These are phyloP conservation scores for Buathra laborator DNA, from an alignment of 2,888 invertebrate species.

Conservation along the genomic window DNA sequence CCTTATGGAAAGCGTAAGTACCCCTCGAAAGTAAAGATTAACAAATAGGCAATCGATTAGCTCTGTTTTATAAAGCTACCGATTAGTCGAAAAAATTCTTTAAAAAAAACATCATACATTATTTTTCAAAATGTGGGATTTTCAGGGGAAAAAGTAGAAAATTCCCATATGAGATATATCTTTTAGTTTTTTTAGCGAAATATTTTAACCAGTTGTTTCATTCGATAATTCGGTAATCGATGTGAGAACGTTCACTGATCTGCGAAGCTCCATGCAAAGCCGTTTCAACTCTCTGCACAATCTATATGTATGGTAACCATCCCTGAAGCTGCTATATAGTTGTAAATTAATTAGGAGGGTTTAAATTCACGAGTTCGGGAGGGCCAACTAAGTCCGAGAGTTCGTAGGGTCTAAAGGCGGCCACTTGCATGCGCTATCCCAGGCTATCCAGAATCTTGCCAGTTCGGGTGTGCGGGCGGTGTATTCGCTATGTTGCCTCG, in stretches of 20 bases:
- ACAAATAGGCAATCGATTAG: too few species aligned
- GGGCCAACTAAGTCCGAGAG: slow-evolving; percentile 48
- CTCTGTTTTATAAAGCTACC: too few species aligned
- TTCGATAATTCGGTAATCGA: slow-evolving; percentile 54
- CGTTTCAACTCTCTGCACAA: slow-evolving; percentile 6
- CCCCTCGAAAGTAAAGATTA: too few species aligned
- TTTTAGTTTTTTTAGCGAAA: not conserved
- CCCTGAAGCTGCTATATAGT: slow-evolving; percentile 62
- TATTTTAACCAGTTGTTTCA: not conserved
- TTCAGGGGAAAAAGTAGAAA: too few species aligned
- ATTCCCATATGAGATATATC: too few species aligned
- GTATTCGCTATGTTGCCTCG: slow-evolving; percentile 77
- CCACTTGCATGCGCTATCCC: slow-evolving; percentile 48
- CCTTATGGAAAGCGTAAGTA: too few species aligned
- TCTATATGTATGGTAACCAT: slow-evolving; percentile 28
- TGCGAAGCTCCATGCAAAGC: slow-evolving; percentile 20
- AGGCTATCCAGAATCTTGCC: slow-evolving; percentile 75
- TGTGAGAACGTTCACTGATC: slow-evolving; percentile 27
- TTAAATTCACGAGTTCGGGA: slow-evolving; percentile 76
- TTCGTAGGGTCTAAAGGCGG: slow-evolving; percentile 36
- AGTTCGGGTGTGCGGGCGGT: slow-evolving; percentile 74
- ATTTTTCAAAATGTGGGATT: too few species aligned
- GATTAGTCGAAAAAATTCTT: too few species aligned
- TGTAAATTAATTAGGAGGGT: slow-evolving; percentile 83
- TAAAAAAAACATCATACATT: too few species aligned